Percentiles rank a stretch among this genome's conserved stretches.
Evolutionary conservation across 2,797 vertebrate species (phyloP).

Genomic region (Mus minutoides): DNA sequence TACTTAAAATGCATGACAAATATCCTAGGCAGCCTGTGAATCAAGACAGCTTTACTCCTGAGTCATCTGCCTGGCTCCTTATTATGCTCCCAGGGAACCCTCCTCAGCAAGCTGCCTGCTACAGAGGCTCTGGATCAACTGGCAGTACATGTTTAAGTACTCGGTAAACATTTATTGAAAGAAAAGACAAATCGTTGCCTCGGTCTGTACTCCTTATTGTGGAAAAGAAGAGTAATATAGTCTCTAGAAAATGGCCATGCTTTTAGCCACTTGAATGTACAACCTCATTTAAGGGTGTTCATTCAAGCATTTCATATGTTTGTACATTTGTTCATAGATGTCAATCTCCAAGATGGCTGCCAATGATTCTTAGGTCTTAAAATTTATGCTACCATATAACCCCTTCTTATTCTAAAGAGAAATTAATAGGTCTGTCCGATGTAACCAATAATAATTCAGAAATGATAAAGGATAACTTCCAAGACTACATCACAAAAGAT

Average conservation of each 20-base stretch:
- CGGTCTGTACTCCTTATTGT: neutral
- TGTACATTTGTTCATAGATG: neutral
- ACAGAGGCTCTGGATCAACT: neutral
- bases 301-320: neutral
- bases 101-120: neutral
- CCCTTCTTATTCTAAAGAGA: neutral
- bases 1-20: slow-evolving; percentile 8
- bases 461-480: neutral
- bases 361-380: neutral
- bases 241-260: slow-evolving; percentile 1
- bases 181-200: neutral
- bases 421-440: neutral
- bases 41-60: neutral
- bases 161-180: neutral
- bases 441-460: neutral
- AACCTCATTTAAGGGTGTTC: neutral
- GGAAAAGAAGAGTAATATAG: neutral
- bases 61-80: neutral
- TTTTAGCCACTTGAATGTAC: neutral
- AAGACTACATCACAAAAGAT: neutral
- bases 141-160: neutral
- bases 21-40: neutral
- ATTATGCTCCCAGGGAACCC: neutral
- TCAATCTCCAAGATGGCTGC: neutral
- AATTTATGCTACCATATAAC: neutral